Conservation (phyloP, 2,113 vertebrate genomes). For the Stomatorhinus ivindoensis region DNA sequence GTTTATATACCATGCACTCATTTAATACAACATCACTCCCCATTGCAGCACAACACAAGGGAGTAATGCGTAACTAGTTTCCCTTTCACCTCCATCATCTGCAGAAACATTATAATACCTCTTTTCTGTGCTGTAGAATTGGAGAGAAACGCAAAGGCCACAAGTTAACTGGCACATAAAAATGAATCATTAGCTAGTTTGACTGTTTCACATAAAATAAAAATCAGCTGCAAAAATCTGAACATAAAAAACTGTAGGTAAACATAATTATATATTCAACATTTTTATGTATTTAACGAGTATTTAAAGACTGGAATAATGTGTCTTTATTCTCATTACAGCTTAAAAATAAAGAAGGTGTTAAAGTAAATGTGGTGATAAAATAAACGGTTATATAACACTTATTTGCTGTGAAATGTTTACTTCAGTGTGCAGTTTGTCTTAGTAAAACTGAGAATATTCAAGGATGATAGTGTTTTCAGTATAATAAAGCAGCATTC, state of each 20-base stretch:
- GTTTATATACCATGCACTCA: constrained; percentile 69
- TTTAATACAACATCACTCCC: constrained; percentile 49
- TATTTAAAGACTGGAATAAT: not conserved
- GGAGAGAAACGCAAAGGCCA: constrained; percentile 60
- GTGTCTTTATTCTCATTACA: not conserved
- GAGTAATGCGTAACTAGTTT: constrained; percentile 32
- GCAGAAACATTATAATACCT: constrained; percentile 66
- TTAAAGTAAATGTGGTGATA: not conserved
- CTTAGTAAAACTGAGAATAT: not conserved
- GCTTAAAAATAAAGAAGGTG: not conserved
- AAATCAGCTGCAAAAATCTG: not conserved
- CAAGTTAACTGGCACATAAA: constrained; percentile 30
- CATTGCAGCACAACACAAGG: constrained; percentile 50
- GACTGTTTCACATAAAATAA: not conserved
- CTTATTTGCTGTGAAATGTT: not conserved
- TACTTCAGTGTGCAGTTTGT: not conserved
- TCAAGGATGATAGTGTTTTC: not conserved
- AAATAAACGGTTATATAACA: not conserved
- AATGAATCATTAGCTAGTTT: constrained; percentile 1
- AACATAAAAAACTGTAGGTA: not conserved
- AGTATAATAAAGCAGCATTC: not conserved
- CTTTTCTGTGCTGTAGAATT: constrained; percentile 85
- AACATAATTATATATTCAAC: not conserved
- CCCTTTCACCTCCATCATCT: constrained; percentile 2
- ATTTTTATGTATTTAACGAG: not conserved